phyloP scores from a whole-genome alignment of 92 coral and sea anemone species.

The Bergia sp. region DNA sequence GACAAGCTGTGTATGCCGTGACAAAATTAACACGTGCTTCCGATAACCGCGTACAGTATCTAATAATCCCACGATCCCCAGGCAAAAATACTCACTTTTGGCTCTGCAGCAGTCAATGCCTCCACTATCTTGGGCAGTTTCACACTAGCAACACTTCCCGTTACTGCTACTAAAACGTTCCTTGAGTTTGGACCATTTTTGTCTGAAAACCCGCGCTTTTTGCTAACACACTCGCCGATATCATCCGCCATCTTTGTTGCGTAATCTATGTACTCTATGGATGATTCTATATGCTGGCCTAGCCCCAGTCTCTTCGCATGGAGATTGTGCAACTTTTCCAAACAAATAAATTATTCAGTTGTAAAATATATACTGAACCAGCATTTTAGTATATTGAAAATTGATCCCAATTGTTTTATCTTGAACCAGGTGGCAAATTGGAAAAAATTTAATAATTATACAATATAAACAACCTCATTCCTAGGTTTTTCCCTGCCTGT shows the following conservation, averaged over 20 bases:
- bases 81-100: slow-evolving; percentile 59
- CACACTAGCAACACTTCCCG: slow-evolving; percentile 96
- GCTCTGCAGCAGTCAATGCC: slow-evolving; percentile 64
- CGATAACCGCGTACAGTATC: no score
- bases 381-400: no score
- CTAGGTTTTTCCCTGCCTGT: no score
- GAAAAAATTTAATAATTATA: no score
- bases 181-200: slow-evolving; percentile 23
- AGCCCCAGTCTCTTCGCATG: no score
- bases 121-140: slow-evolving; percentile 73
- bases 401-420: no score
- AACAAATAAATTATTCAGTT: no score
- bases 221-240: neutral
- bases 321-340: no score
- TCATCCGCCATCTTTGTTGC: slow-evolving; percentile 70
- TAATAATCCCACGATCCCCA: neutral
- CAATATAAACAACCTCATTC: no score
- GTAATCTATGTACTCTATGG: neutral
- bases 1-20: no score
- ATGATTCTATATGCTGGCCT: neutral
- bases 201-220: slow-evolving; percentile 30
- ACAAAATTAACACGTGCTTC: neutral
- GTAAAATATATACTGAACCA: no score
- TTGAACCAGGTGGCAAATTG: no score
- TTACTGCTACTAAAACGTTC: slow-evolving; percentile 85